These are phyloP conservation scores for Caerostris extrusa DNA, from an alignment of 1,140 invertebrate genomes.

Conservation along the genomic window DNA sequence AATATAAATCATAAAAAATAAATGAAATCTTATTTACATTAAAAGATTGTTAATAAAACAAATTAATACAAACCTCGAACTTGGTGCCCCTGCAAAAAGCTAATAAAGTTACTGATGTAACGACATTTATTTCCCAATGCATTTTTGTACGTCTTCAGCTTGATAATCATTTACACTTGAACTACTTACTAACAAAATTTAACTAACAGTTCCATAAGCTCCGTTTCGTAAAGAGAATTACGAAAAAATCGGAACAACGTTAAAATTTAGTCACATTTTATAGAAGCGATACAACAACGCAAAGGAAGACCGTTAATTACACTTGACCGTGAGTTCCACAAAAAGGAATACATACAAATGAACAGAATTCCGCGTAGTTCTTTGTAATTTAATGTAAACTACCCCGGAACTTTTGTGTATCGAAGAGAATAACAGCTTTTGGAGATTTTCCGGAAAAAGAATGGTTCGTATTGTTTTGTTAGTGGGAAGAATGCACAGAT, in stretches of 20 bases:
- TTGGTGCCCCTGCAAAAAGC: neutral
- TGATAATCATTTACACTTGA: neutral
- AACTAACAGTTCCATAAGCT: neutral
- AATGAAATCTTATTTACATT: too few species aligned
- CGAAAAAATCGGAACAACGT: neutral
- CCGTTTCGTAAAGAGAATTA: neutral
- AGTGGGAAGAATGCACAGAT: neutral
- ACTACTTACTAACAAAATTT: neutral
- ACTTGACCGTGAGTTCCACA: constrained; percentile 21
- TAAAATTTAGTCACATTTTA: neutral
- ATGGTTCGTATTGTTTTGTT: neutral
- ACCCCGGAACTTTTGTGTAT: neutral
- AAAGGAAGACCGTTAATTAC: neutral
- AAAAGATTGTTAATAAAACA: too few species aligned
- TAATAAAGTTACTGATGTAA: constrained; percentile 29
- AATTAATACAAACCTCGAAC: neutral
- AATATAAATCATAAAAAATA: too few species aligned
- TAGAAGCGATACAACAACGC: neutral
- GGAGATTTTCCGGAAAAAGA: neutral
- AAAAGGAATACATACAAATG: neutral
- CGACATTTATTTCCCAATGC: constrained; percentile 43
- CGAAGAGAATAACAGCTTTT: neutral
- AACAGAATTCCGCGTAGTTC: neutral
- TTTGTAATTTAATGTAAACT: neutral
- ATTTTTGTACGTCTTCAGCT: neutral